Evolutionary conservation across 2,888 invertebrate species (phyloP).

Genomic region (Petrolisthes manimaculis): DNA sequence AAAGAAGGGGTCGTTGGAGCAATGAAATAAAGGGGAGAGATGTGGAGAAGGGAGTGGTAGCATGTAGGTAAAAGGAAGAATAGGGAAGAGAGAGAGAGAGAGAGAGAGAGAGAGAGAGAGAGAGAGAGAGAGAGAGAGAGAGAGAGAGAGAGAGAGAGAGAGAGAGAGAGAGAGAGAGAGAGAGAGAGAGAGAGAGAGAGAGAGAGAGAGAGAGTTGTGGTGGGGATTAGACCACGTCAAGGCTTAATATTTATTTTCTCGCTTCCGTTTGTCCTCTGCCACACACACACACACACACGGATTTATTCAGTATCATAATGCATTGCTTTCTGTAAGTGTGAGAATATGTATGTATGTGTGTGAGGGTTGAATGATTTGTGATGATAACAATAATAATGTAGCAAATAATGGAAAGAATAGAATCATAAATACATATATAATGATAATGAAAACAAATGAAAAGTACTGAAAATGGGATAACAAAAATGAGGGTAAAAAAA

Average conservation of each 20-base stretch:
- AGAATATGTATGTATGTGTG: not conserved
- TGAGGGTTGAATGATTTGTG: no score
- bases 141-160: not conserved
- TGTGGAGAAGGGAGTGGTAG: constrained; percentile 21
- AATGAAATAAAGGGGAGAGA: constrained; percentile 6
- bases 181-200: not conserved
- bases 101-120: constrained; percentile 8
- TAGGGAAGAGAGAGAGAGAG: constrained; percentile 7
- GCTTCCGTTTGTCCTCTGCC: no score
- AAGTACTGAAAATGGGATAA: not conserved
- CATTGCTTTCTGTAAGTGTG: no score
- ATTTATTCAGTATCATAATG: no score
- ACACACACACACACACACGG: constrained; percentile 12
- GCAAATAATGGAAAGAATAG: no score
- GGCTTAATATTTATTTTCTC: no score
- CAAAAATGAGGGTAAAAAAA: not conserved
- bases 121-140: constrained; percentile 11
- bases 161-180: not conserved
- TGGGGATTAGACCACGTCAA: no score
- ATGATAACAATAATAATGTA: no score
- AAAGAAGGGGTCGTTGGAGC: not conserved
- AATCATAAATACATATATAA: no score
- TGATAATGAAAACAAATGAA: not conserved
- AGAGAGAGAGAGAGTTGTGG: constrained; percentile 8
- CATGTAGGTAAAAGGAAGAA: constrained; percentile 6